phyloP scores from a whole-genome alignment of 2,113 vertebrate species.

The Penelope pileata region DNA sequence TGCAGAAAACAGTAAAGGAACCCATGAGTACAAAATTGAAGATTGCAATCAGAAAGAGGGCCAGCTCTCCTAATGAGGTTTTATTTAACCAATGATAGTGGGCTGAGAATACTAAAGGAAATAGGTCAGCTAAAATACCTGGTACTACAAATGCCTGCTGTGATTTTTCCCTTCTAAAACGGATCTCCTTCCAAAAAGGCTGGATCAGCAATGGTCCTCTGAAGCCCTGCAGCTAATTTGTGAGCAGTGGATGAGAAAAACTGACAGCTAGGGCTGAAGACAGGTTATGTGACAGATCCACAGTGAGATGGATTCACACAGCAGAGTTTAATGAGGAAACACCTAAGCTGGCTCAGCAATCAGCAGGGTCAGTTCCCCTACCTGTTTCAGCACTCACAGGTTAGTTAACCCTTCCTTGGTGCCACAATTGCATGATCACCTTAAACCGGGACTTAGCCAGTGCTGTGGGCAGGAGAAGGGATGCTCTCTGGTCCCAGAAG shows the following conservation, averaged over 20 bases:
- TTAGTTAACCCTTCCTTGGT: not conserved
- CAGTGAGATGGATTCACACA: not conserved
- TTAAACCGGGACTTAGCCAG: not conserved
- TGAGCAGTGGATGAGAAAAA: not conserved
- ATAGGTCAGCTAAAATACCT: slow-evolving; percentile 25
- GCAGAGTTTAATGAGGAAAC: not conserved
- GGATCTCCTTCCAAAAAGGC: not conserved
- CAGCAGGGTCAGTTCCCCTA: not conserved
- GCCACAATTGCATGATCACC: not conserved
- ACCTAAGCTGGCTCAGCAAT: slow-evolving; percentile 4
- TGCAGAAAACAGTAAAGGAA: not conserved
- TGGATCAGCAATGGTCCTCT: not conserved
- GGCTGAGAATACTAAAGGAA: slow-evolving; percentile 29
- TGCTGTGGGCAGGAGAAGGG: not conserved
- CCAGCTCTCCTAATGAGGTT: not conserved
- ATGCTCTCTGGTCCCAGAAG: not conserved
- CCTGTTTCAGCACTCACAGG: not conserved
- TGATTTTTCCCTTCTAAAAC: not conserved
- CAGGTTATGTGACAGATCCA: not conserved
- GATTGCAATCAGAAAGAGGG: not conserved
- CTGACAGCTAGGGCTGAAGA: not conserved
- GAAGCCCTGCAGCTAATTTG: not conserved
- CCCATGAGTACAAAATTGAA: not conserved
- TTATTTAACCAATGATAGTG: slow-evolving; percentile 39
- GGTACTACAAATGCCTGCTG: not conserved